These are phyloP conservation scores for Acinonyx jubatus DNA, from an alignment of 2,113 vertebrate genomes.

Conservation along the genomic window DNA sequence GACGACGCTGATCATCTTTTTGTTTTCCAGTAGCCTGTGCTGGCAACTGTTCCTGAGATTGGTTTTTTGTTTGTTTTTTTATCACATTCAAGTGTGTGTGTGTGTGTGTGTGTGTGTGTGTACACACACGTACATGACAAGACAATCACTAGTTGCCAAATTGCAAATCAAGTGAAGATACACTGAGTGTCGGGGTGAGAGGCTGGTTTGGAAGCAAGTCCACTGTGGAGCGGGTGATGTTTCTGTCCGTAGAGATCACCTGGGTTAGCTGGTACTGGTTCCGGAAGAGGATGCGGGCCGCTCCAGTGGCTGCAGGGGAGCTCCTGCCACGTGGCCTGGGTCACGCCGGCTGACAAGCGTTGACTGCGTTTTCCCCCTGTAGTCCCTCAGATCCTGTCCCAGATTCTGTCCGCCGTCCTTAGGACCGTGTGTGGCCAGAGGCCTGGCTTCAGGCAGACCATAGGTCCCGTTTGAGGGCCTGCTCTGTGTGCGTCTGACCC, in stretches of 20 bases:
- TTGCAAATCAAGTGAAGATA: not conserved
- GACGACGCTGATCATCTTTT: not conserved
- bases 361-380: not conserved
- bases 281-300: too few relatives aligned
- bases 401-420: not conserved
- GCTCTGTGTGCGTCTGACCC: rapidly evolving
- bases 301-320: not conserved
- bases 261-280: too few relatives aligned
- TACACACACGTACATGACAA: too few relatives aligned
- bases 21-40: not conserved
- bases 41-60: not conserved
- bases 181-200: not conserved
- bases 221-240: not conserved
- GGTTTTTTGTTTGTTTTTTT: not conserved
- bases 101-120: too few relatives aligned
- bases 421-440: rapidly evolving
- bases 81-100: not conserved
- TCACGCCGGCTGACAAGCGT: not conserved
- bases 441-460: not conserved
- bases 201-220: not conserved
- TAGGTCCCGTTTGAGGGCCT: not conserved
- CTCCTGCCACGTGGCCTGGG: not conserved
- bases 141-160: not conserved
- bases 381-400: not conserved
- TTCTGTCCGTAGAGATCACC: not conserved